phyloP scores from a whole-genome alignment of 1,140 invertebrate species.

The Paralvinella palmiformis region DNA sequence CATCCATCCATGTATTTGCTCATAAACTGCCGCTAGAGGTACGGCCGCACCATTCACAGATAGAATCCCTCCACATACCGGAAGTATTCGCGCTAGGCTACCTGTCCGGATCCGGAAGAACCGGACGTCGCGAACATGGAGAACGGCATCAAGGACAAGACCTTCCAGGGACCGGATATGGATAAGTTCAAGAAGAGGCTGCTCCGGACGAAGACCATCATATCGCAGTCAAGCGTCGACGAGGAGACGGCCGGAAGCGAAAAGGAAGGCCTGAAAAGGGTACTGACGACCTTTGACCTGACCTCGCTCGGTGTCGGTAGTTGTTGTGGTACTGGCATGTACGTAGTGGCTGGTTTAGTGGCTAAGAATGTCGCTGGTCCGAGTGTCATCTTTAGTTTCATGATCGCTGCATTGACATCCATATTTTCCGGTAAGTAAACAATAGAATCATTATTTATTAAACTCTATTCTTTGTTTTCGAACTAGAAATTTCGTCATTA shows the following conservation, averaged over 20 bases:
- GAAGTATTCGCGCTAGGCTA: too few relatives aligned
- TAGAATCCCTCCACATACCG: too few relatives aligned
- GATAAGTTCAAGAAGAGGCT: constrained; percentile 4
- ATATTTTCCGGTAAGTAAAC: constrained; percentile 79
- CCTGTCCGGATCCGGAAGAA: too few relatives aligned
- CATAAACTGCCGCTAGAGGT: too few relatives aligned
- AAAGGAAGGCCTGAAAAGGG: constrained; percentile 62
- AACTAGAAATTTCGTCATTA: too few relatives aligned
- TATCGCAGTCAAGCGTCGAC: constrained; percentile 5
- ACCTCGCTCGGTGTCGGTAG: constrained; percentile 87
- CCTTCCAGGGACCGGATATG: too few relatives aligned
- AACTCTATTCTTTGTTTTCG: too few relatives aligned
- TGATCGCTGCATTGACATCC: constrained; percentile 82
- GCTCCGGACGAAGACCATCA: constrained; percentile 13
- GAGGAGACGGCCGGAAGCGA: neutral
- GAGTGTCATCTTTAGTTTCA: constrained; percentile 78
- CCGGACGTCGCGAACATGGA: too few relatives aligned
- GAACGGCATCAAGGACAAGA: too few relatives aligned
- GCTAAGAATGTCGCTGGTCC: constrained; percentile 80
- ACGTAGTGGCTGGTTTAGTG: constrained; percentile 75
- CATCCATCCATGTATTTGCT: too few relatives aligned
- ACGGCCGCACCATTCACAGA: too few relatives aligned
- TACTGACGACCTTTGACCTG: constrained; percentile 79
- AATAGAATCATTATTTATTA: too few relatives aligned
- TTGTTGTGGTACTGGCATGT: constrained; percentile 89